phyloP scores from a whole-genome alignment of 30 jellyfish, hydroid and myxozoan species.

The Aurelia coerulea region DNA sequence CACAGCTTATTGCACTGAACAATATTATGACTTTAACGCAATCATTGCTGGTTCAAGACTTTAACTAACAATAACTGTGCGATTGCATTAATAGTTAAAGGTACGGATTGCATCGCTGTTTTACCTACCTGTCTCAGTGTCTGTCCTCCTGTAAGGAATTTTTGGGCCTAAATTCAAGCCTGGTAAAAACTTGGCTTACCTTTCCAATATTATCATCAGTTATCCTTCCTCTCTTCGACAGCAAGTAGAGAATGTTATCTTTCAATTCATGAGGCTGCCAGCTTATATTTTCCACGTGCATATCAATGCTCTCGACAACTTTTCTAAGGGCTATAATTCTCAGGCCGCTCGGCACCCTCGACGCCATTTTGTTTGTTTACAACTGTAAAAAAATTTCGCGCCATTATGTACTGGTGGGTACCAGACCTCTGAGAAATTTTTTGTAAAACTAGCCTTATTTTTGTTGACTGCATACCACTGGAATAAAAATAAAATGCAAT shows the following conservation, averaged over 20 bases:
- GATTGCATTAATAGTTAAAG: no score
- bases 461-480: no score
- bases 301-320: slow-evolving; percentile 28
- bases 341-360: slow-evolving; percentile 41
- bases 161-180: no score
- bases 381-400: slow-evolving; percentile 18
- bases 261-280: slow-evolving; percentile 37
- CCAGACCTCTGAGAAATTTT: slow-evolving; percentile 2
- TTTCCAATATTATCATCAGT: slow-evolving; percentile 34
- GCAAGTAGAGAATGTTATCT: slow-evolving; percentile 31
- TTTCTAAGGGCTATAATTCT: slow-evolving; percentile 15
- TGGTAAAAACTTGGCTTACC: not conserved
- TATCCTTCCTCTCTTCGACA: slow-evolving; percentile 61
- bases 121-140: no score
- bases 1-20: no score
- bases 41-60: no score
- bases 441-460: no score
- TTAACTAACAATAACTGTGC: no score
- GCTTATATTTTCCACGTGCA: not conserved
- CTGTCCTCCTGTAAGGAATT: no score
- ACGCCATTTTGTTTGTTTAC: slow-evolving; percentile 12
- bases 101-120: no score
- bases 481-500: no score
- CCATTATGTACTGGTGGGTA: not conserved
- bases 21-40: no score